Evolutionary conservation across 2,888 invertebrate species (phyloP).

Genomic region (Spisula solida): DNA sequence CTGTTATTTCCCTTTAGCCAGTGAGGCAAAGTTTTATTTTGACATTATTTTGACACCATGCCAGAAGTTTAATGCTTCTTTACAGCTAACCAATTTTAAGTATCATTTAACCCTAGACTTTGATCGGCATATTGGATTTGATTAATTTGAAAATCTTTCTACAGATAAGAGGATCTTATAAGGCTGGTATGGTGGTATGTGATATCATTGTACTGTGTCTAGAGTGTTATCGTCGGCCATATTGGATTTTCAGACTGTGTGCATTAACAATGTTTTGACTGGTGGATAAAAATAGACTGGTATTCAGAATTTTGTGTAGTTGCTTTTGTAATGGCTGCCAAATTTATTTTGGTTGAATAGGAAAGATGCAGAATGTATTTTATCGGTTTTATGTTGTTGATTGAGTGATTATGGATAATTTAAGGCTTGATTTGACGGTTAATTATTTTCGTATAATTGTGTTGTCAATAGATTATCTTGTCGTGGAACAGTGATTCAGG

Average conservation of each 20-base stretch:
- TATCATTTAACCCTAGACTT: constrained; percentile 44
- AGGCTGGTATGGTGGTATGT: constrained; percentile 24
- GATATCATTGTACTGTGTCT: neutral
- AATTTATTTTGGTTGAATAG: neutral
- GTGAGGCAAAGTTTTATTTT: constrained; percentile 17
- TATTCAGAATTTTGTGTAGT: constrained; percentile 31
- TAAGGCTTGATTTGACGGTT: neutral
- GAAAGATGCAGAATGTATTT: constrained; percentile 7
- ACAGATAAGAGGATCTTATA: constrained; percentile 39
- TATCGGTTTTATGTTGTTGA: neutral
- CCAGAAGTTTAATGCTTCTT: constrained; percentile 36
- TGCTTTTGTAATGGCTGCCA: constrained; percentile 44
- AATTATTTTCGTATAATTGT: neutral
- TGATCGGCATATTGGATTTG: constrained; percentile 52
- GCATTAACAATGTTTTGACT: constrained; percentile 48
- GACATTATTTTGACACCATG: constrained; percentile 47
- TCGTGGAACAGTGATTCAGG: neutral
- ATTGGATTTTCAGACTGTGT: constrained; percentile 42
- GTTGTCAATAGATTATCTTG: neutral
- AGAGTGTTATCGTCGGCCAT: constrained; percentile 36
- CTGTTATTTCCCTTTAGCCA: constrained; percentile 49
- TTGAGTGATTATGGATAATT: neutral
- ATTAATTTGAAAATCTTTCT: constrained; percentile 48
- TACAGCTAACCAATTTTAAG: constrained; percentile 48
- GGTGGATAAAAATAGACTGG: constrained; percentile 58